phyloP scores from a whole-genome alignment of 2,113 vertebrate genomes.

The Illadopsis cleaveri region DNA sequence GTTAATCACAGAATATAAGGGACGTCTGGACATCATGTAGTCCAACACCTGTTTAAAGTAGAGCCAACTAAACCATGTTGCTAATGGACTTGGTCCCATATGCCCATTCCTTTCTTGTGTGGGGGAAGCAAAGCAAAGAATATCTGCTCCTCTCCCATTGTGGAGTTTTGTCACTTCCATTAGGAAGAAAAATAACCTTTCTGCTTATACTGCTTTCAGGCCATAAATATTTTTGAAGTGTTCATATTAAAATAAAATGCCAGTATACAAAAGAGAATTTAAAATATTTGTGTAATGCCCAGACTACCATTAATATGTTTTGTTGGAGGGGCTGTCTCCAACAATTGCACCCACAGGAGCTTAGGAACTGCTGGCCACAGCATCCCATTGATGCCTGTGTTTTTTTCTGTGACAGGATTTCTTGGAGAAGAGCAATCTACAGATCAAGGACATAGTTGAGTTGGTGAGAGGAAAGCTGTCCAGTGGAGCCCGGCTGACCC shows the following conservation, averaged over 20 bases:
- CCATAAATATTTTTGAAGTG: background rate
- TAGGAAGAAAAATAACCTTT: background rate
- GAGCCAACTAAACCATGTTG: background rate
- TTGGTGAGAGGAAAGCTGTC: constrained; percentile 88
- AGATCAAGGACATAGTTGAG: constrained; percentile 88
- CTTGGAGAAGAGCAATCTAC: constrained; percentile 83
- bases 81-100: background rate
- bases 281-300: background rate
- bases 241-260: background rate
- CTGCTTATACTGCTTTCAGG: background rate
- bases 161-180: background rate
- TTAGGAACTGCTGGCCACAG: background rate
- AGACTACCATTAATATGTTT: background rate
- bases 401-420: constrained; percentile 75
- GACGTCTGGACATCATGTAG: background rate
- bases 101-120: background rate
- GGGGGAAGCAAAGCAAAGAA: background rate
- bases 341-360: background rate
- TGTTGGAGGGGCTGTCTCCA: background rate
- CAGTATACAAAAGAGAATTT: background rate
- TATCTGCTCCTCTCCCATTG: background rate
- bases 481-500: constrained; percentile 85
- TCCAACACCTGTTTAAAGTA: background rate
- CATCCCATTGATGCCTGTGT: background rate
- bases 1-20: background rate